Conservation (phyloP, 2,113 vertebrate genomes). For the Spea bombifrons region DNA sequence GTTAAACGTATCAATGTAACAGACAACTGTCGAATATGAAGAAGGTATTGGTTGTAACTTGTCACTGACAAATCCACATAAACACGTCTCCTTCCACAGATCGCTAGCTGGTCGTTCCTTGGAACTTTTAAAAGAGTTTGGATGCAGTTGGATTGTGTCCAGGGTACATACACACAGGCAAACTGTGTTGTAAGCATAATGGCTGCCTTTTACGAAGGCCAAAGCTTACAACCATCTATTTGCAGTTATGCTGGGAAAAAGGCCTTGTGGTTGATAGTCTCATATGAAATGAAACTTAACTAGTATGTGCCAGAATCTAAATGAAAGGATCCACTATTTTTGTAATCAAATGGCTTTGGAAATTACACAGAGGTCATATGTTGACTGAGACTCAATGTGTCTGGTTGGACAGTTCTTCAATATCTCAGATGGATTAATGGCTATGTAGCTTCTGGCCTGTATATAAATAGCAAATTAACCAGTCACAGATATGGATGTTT, state of each 20-base stretch:
- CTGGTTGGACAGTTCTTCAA: constrained; percentile 53
- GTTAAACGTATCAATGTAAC: neutral
- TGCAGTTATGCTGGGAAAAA: constrained; percentile 66
- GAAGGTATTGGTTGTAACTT: constrained; percentile 17
- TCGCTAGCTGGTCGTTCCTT: constrained; percentile 59
- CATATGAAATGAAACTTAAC: constrained; percentile 62
- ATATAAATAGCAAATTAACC: constrained; percentile 66
- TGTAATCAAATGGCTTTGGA: constrained; percentile 67
- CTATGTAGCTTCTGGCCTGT: constrained; percentile 40
- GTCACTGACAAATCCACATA: neutral
- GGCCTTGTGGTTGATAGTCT: constrained; percentile 58
- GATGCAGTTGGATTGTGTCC: constrained; percentile 64
- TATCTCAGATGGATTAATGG: constrained; percentile 56
- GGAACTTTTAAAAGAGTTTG: constrained; percentile 56
- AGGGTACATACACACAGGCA: constrained; percentile 62
- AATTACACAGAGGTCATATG: constrained; percentile 63
- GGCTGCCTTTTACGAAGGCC: constrained; percentile 63
- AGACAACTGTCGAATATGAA: neutral
- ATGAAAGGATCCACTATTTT: constrained; percentile 73
- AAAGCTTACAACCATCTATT: constrained; percentile 67
- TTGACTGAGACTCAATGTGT: constrained; percentile 59
- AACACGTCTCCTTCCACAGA: constrained; percentile 43
- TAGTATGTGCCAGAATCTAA: constrained; percentile 63
- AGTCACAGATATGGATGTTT: constrained; percentile 58
- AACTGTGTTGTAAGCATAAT: constrained; percentile 67